These are phyloP conservation scores for Antechinus stuartii DNA, from an alignment of 2,113 vertebrate genomes.

Conservation along the genomic window DNA sequence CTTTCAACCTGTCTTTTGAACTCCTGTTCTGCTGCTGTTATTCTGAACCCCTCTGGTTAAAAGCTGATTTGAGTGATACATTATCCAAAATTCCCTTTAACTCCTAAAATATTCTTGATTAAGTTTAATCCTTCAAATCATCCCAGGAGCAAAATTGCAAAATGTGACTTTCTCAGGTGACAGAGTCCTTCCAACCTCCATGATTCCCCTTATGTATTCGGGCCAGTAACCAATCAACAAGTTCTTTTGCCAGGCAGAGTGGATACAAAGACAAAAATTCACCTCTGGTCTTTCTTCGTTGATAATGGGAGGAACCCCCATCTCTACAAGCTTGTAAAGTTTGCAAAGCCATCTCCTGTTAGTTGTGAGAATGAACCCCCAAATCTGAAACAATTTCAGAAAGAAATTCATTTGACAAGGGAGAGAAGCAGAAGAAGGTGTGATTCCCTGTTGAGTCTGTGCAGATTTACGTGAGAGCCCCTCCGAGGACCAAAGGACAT, in stretches of 20 bases:
- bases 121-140: background rate
- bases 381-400: background rate
- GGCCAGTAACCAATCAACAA: too few relatives aligned
- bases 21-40: too few relatives aligned
- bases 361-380: background rate
- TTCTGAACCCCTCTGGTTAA: too few relatives aligned
- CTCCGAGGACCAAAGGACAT: too few relatives aligned
- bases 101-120: background rate
- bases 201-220: background rate
- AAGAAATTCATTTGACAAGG: background rate
- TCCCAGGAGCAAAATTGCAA: background rate
- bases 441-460: too few relatives aligned
- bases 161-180: background rate
- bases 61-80: background rate
- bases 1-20: background rate
- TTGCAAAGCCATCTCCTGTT: background rate
- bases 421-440: too few relatives aligned
- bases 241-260: too few relatives aligned
- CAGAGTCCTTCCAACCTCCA: background rate
- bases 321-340: background rate
- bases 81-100: background rate
- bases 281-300: too few relatives aligned
- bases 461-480: too few relatives aligned
- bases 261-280: too few relatives aligned
- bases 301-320: too few relatives aligned